Evolutionary conservation across 2,888 invertebrate species (phyloP), one percentile per base, ranked within the genome.

Genomic region (Candidula unifasciata): DNA sequence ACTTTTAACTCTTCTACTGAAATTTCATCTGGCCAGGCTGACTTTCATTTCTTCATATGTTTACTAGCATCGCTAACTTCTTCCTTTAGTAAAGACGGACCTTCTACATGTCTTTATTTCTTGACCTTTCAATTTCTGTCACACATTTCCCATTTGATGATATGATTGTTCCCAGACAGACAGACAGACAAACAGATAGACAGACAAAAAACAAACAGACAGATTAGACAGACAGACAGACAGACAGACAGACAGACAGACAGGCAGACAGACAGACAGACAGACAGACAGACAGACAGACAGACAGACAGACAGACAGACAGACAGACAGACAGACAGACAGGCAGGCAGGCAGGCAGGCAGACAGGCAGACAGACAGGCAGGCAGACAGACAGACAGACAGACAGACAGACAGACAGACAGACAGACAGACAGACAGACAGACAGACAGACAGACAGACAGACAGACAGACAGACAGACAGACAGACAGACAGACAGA

Each of bases 381-480:
- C 44, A 44, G 68, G 27, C 68, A 68, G 68, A 68, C 68, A 68
- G 68, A 68, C 68, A 68, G 68, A 68, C 68, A 68, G 68, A 68
- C 68, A 68, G 68, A 68, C 68, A 68, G 68, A 68, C 68, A 68
- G 68, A 68, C 68, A 68, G 68, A 68, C 68, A 68, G 68, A 68
- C 68, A 68, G 68, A 68, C 68, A 68, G 68, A 68, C 68, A 68
- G 68, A 74, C 52, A 74, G 37, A 44, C 73, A 35, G 37, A 74
- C 52, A 74, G 8, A 74, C 52, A 74, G 37, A 74, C n/a, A 74
- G 77, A 60, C n/a, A 60, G 60, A 60, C n/a, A 60, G 60, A 60
- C n/a, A 60, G 54, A 54, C 18, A 54, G 54, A 54, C 18, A 54
- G 54, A 54, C 18, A 54, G 54, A 54, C 18, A 60, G 60, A 60